Evolutionary conservation across 2,797 vertebrate genomes (phyloP).

Genomic region (Setipinna tenuifilis): DNA sequence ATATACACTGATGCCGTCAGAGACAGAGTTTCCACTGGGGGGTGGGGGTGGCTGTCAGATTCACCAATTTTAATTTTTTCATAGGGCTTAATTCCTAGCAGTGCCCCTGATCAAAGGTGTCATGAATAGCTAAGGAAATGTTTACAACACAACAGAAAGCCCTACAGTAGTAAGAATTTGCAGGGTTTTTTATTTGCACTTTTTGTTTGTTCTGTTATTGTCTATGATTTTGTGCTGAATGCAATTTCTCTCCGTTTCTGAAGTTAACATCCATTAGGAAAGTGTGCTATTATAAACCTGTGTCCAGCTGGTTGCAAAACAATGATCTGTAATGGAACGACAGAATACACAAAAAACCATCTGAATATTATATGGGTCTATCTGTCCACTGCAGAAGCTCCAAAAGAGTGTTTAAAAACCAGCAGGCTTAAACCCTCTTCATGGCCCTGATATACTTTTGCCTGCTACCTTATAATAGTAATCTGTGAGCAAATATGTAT

Average conservation of each 20-base stretch:
- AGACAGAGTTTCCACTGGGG: too few relatives aligned
- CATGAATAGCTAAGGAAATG: neutral
- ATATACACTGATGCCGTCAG: neutral
- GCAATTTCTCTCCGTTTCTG: too few relatives aligned
- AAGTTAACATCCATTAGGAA: neutral
- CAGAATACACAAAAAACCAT: neutral
- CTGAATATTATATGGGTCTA: neutral
- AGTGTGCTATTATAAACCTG: neutral
- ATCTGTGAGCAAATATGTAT: constrained; percentile 37
- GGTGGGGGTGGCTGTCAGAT: too few relatives aligned
- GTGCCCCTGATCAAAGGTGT: neutral
- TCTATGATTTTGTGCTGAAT: neutral
- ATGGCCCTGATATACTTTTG: neutral
- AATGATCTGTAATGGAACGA: neutral
- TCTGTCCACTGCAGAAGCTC: neutral
- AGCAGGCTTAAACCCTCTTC: neutral
- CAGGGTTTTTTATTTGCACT: neutral
- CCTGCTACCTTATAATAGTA: neutral
- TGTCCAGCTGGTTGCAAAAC: neutral
- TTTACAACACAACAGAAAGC: neutral
- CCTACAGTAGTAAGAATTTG: neutral
- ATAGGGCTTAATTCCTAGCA: too few relatives aligned
- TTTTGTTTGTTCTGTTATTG: neutral
- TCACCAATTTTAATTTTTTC: too few relatives aligned
- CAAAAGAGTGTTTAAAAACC: neutral